Conservation (phyloP, 2,888 invertebrate species). For the Aelia acuminata region DNA sequence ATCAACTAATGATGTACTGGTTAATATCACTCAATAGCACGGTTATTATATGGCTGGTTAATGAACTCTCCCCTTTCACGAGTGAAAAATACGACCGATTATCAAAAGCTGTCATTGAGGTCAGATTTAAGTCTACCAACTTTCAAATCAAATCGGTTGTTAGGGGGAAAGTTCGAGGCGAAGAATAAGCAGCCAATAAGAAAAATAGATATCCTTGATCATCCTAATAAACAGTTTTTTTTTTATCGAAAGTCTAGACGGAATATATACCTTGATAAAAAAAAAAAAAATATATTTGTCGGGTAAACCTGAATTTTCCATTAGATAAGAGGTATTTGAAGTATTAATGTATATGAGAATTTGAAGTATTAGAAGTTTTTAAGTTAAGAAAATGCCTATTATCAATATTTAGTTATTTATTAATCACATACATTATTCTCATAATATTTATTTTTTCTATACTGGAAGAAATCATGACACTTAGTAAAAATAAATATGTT, state of each 20-base stretch:
- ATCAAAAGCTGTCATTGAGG: neutral
- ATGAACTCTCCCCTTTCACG: neutral
- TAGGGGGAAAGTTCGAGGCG: neutral
- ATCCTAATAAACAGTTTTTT: neutral
- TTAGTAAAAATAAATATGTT: no score
- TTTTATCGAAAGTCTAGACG: neutral
- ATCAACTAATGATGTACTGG: neutral
- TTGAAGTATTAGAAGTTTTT: no score
- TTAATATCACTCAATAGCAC: neutral
- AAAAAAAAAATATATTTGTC: neutral
- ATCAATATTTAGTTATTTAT: no score
- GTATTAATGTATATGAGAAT: no score
- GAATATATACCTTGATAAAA: neutral
- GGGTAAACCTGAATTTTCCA: neutral
- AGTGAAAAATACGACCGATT: conserved; percentile 13
- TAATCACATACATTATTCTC: no score
- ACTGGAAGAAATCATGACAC: no score
- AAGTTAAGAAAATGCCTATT: no score
- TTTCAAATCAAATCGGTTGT: neutral
- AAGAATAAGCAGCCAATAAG: neutral
- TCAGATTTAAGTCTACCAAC: neutral
- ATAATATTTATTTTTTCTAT: no score
- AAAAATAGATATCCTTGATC: neutral
- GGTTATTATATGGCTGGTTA: neutral
- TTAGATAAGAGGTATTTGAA: neutral